Evolutionary conservation across 2,113 vertebrate genomes (phyloP).

Genomic region (Megaleporinus macrocephalus): DNA sequence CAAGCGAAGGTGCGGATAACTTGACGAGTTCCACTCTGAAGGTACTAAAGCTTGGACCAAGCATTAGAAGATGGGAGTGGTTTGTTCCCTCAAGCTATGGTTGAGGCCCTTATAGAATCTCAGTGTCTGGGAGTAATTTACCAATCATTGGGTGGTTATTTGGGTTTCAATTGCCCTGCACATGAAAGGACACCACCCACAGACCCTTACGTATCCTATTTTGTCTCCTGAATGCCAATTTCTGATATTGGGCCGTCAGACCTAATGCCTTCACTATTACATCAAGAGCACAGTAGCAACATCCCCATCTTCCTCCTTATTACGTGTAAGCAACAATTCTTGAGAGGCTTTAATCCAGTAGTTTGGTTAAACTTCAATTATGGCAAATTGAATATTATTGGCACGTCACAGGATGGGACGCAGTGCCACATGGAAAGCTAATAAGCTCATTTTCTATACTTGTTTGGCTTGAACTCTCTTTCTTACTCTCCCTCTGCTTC

Average conservation of each 20-base stretch:
- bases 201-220: conserved; percentile 58
- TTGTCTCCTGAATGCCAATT: conserved; percentile 52
- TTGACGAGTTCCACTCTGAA: neutral
- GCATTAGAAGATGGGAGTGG: conserved; percentile 4
- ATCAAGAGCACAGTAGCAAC: conserved; percentile 18
- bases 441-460: neutral
- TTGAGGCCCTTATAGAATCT: conserved; percentile 46
- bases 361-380: neutral
- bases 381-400: conserved; percentile 4
- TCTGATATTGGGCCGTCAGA: conserved; percentile 64
- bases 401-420: neutral
- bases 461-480: neutral
- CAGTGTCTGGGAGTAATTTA: conserved; percentile 69
- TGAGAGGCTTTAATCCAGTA: neutral
- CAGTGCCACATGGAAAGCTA: neutral
- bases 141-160: conserved; percentile 59
- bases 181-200: conserved; percentile 49
- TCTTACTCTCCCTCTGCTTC: neutral
- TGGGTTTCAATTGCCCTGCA: conserved; percentile 64
- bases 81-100: conserved; percentile 60
- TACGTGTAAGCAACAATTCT: neutral
- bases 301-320: neutral
- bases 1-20: neutral
- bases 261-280: conserved; percentile 51
- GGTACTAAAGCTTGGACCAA: neutral